phyloP scores from a whole-genome alignment of 2,113 vertebrate species.

The Psittacus erithacus region DNA sequence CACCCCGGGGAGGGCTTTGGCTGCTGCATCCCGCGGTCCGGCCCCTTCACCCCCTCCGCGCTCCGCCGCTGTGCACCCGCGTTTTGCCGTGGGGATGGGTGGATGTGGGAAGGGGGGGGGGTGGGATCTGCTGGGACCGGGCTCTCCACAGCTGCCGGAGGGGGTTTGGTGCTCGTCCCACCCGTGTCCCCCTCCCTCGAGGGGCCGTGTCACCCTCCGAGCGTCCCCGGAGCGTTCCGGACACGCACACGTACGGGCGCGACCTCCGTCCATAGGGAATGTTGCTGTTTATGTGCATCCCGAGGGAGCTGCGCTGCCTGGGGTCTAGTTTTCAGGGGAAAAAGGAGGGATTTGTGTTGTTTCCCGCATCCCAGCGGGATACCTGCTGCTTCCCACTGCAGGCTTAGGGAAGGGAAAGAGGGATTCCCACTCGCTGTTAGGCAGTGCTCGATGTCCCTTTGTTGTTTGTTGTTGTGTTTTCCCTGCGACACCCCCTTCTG shows the following conservation, averaged over 20 bases:
- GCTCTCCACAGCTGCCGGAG: too few species aligned
- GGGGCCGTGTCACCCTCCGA: too few species aligned
- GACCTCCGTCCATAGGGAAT: too few species aligned
- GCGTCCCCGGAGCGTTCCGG: too few species aligned
- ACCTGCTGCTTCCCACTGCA: neutral
- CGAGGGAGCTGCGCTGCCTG: neutral
- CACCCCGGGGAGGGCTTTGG: neutral
- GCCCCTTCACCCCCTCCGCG: neutral
- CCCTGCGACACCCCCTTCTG: neutral
- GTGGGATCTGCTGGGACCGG: too few species aligned
- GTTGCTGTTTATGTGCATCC: neutral
- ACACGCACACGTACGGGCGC: too few species aligned
- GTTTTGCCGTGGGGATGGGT: too few species aligned
- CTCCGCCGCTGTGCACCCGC: too few species aligned
- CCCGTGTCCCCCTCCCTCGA: neutral
- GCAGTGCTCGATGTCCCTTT: neutral
- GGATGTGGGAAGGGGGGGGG: too few species aligned
- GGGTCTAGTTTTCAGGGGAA: neutral
- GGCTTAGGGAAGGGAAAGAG: neutral
- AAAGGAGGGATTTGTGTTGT: neutral
- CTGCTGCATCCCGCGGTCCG: neutral
- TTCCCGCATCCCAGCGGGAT: slow-evolving; percentile 10
- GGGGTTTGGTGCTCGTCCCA: too few species aligned
- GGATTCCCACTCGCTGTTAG: neutral
- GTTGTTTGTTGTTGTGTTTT: neutral